phyloP scores from a whole-genome alignment of 2,113 vertebrate species.

The Chionomys nivalis region DNA sequence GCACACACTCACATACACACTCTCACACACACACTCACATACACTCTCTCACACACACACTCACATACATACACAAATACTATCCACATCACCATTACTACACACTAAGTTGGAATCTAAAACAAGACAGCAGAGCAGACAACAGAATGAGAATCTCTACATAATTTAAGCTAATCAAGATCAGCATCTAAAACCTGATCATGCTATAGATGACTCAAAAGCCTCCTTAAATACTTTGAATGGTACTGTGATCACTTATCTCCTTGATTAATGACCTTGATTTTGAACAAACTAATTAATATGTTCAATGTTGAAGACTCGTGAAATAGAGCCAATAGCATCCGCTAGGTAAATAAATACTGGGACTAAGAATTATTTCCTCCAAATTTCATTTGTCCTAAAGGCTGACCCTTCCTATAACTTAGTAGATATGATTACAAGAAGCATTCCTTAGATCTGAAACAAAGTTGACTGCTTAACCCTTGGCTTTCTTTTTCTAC shows the following conservation, averaged over 20 bases:
- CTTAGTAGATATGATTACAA: neutral
- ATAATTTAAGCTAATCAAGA: neutral
- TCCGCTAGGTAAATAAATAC: neutral
- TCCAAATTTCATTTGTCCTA: neutral
- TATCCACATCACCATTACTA: neutral
- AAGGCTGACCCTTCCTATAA: neutral
- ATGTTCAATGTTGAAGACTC: neutral
- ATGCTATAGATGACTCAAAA: neutral
- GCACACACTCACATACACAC: neutral
- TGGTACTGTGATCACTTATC: neutral
- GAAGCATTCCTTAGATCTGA: neutral
- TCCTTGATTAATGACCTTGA: neutral
- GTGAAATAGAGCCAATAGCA: neutral
- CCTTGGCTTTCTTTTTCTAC: neutral
- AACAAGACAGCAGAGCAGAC: neutral
- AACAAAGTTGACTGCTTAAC: neutral
- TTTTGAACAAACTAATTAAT: neutral
- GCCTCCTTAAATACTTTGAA: neutral
- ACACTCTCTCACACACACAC: neutral
- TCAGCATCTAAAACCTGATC: neutral
- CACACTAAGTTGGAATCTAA: conserved; percentile 76
- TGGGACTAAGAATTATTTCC: neutral
- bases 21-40: neutral
- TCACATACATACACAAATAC: neutral
- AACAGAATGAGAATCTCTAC: neutral